Conservation (phyloP, 2,113 vertebrate genomes). For the Tricholaema leucomelas region DNA sequence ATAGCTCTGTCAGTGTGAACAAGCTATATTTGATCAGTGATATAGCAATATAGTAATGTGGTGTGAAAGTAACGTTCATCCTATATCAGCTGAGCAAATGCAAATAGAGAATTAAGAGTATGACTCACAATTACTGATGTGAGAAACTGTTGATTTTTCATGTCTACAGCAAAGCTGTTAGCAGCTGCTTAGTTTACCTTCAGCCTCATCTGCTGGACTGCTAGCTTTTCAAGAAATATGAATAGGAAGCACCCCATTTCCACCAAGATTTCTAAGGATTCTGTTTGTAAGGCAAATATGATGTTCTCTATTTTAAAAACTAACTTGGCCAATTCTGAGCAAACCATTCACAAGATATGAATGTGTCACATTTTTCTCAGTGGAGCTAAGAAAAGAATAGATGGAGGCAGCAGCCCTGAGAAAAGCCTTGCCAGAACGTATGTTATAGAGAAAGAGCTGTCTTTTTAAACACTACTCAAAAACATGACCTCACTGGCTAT, state of each 20-base stretch:
- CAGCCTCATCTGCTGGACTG: background rate
- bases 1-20: background rate
- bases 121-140: background rate
- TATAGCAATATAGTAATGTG: background rate
- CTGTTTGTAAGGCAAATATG: background rate
- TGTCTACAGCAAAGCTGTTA: background rate
- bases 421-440: background rate
- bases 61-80: background rate
- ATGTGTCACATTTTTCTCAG: background rate
- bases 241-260: background rate
- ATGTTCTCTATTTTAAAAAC: background rate
- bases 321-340: background rate
- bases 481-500: background rate
- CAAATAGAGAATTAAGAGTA: background rate
- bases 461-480: background rate
- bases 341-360: background rate
- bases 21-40: background rate
- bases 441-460: background rate
- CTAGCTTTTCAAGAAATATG: background rate
- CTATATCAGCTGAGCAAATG: background rate
- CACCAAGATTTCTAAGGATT: background rate
- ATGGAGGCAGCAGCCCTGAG: background rate
- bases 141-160: conserved; percentile 16
- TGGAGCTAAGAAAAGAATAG: background rate
- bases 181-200: background rate